phyloP scores from a whole-genome alignment of 1,140 invertebrate species.

The Eurosta solidaginis region DNA sequence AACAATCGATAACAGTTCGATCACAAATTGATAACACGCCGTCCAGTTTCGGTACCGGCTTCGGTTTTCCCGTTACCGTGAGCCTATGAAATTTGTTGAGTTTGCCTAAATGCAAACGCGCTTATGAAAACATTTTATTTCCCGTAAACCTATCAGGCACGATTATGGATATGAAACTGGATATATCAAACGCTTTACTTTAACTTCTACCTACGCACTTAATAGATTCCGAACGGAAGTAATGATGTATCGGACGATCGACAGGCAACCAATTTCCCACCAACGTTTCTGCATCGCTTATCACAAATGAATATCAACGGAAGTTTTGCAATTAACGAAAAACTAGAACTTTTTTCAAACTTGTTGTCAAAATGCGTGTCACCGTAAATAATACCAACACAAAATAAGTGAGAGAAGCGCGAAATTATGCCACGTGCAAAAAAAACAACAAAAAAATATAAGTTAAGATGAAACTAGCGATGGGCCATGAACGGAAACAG shows the following conservation, averaged over 20 bases:
- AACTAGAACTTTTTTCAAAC: not conserved
- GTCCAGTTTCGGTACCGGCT: too few relatives aligned
- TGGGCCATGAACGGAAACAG: not conserved
- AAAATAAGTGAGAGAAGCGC: not conserved
- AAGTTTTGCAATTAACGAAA: conserved; percentile 7
- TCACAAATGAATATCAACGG: conserved; percentile 21
- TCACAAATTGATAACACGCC: too few relatives aligned
- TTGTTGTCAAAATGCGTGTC: conserved; percentile 23
- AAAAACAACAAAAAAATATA: not conserved
- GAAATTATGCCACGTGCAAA: conserved; percentile 2
- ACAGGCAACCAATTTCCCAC: not conserved
- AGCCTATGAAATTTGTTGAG: too few relatives aligned
- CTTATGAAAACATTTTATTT: too few relatives aligned
- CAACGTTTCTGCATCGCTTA: not conserved
- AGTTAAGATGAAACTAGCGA: not conserved
- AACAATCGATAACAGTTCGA: too few relatives aligned
- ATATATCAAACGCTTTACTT: not conserved
- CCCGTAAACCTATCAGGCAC: too few relatives aligned
- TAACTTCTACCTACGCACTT: not conserved
- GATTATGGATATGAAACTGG: too few relatives aligned
- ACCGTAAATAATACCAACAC: conserved; percentile 5
- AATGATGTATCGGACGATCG: not conserved
- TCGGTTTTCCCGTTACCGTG: too few relatives aligned
- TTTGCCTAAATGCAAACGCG: too few relatives aligned
- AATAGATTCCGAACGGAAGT: not conserved